Evolutionary conservation across 2,888 invertebrate species (phyloP), one percentile per base, ranked within the genome.

Genomic region (Taenaris catops): DNA sequence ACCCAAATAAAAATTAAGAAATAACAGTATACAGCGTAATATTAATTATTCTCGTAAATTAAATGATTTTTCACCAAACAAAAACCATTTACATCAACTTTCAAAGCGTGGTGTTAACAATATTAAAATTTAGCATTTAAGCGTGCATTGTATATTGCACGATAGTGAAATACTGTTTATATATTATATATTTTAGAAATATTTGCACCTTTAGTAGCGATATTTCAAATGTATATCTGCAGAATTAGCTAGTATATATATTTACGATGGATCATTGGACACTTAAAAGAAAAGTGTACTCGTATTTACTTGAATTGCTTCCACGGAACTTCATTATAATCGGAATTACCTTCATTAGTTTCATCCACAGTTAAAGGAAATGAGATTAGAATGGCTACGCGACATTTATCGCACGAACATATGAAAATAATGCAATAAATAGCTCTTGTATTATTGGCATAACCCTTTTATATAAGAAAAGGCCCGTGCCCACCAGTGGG

Each of bases 171-270:
- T 72, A 75, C 63, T 55, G 67, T 79, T 79, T 73, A 79, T 78
- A 78, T 48, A 79, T 72, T 74, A 58, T 66, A 75, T 86, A 84
- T 86, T 86, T 86, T 83, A 84, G 84, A 80, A 69, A 75, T 86
- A 86, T 86, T 84, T 86, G 84, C 84, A 86, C 84, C 79, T 70
- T 76, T 73, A 69, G 84, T 83, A 84, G 83, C 75, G 73, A 61
- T 75, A 72, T 79, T 71, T 70, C 66, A 64, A 70, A 69, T 73
- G 74, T 83, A 74, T 80, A 79, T 74, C 74, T 70, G 84, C 84
- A 80, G 80, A 71, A 64, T 71, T 79, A 80, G 74, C 65, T 80
- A 83, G 67, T 69, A 42, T 61, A n/a, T n/a, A 59, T 71, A 68
- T 68, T 64, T 58, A 66, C 57, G 55, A 55, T 44, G 56, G 59